These are phyloP conservation scores for Agrotis puta DNA, from an alignment of 2,888 invertebrate species.

Conservation along the genomic window DNA sequence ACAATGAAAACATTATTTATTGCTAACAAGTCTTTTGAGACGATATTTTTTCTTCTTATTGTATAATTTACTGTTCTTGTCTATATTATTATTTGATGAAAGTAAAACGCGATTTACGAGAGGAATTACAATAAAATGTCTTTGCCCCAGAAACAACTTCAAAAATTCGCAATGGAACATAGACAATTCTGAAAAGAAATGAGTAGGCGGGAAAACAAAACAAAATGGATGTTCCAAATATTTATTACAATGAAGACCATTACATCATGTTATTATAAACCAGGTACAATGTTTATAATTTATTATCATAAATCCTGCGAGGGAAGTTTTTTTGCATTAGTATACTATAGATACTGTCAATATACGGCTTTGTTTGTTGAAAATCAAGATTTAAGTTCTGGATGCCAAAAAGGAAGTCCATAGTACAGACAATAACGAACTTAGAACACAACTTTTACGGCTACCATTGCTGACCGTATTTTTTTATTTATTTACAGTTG, in stretches of 20 bases:
- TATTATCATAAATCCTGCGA: slow-evolving; percentile 74
- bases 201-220: slow-evolving; percentile 51
- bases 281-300: slow-evolving; percentile 89
- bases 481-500: background rate
- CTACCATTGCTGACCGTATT: background rate
- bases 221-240: slow-evolving; percentile 84
- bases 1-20: slow-evolving; percentile 53
- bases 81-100: slow-evolving; percentile 31
- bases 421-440: background rate
- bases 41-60: slow-evolving; percentile 26
- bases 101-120: slow-evolving; percentile 21
- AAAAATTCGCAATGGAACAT: slow-evolving; percentile 50
- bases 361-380: slow-evolving; percentile 45
- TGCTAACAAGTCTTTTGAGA: slow-evolving; percentile 45
- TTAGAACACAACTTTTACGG: background rate
- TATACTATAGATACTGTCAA: slow-evolving; percentile 43
- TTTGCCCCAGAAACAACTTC: slow-evolving; percentile 27
- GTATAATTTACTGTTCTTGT: slow-evolving; percentile 15
- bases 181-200: slow-evolving; percentile 20
- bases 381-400: slow-evolving; percentile 54
- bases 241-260: slow-evolving; percentile 89
- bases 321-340: slow-evolving; percentile 64
- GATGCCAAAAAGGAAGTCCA: background rate
- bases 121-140: slow-evolving; percentile 24
- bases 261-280: slow-evolving; percentile 88